Base-by-base conservation (phyloP, 2,113 vertebrate genomes). In the Oncorhynchus gorbuscha region DNA sequence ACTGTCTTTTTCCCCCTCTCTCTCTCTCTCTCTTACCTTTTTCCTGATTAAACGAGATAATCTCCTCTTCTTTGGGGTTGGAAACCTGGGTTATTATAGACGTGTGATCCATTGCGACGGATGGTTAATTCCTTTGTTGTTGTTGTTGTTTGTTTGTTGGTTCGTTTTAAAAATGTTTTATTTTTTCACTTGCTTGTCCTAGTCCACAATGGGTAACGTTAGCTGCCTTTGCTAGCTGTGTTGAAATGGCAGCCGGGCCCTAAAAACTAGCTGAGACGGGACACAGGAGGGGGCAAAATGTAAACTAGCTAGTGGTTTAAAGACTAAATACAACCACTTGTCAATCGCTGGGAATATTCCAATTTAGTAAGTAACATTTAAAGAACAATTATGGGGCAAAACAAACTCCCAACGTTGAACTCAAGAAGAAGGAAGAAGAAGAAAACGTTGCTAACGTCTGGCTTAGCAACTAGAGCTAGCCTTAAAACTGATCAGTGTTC, bases 81-180 rank as follows among this genome's bases (percentile, higher is more conserved):
- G 96, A 95, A 94, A 98, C 96, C 93, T 99, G 97, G 91, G 97
- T 98, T 94, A 98, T 98, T 90, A 98, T 97, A 94, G 97, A 97
- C 94, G 95, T 97, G 95, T 96, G 94, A 96, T 98, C 97, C 97
- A 99, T 99, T 96, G 93, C 95, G 95, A 93, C 95, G 90, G 89
- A 72, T 89, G 77, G 78, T 91, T 84, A 74, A 74, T 76, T 90
- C 88, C 76, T 75, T 77, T 88, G 28, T 28, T 28, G 28, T 28
- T 28, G 28, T 28, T 24, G 24, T 24, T 24, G 3, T 28, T 3
- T 28, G n/a, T n/a, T 28, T 28, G 28, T 87, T 69, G 74, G 75
- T 75, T 77, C 35, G 5, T 69, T 51, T 51, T 51, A 49, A 18
- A 18, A 32, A 35, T 30, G 30, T 68, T 68, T 68, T 26, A 18